Base-by-base conservation (phyloP, 2,113 vertebrate species). In the Dicerorhinus sumatrensis region DNA sequence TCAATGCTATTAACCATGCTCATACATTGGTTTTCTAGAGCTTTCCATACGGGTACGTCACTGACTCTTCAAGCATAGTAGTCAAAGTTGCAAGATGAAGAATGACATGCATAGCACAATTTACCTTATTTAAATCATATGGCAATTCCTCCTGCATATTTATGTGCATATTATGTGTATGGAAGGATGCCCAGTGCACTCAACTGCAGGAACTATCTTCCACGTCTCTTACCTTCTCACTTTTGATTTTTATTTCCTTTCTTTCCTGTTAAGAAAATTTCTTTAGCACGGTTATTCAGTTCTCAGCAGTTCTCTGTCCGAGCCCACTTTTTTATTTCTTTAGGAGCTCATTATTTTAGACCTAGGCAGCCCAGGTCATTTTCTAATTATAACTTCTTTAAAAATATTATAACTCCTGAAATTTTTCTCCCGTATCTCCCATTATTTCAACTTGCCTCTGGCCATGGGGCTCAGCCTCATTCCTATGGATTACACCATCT, bases 1-100 rank as follows among this genome's bases (percentile, higher is more conserved):
- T 56, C 36, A 14, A n/a, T 0, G 7, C 12, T 23, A 7, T 51
- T 21, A 13, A 7, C 7, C 11, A 8, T 10, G 1, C 12, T 42
- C 20, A 42, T 7, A 54, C 21, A 16, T 48, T 65, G 16, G 7
- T 54, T 73, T 82, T 56, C 20, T 27, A 42, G 10, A 60, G 8
- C 6, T 75, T 83, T 75, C 27, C 29, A 36, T 65, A 20, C 25
- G 23, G 60, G 13, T n/a, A 6, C 31, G 6, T 54, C 21, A 6
- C 0, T 1, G 16, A 16, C 54, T n/a, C 33, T 21, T 58, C 21
- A 36, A 31, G 13, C 75, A 31, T 4, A 10, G 75, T 9, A 5
- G 51, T 21, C 2, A 36, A 36, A 2, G 1, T 42, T 16, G 14
- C 36, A 69, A 33, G 16, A 31, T 39, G 14, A 20, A 76, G 31